phyloP scores from a whole-genome alignment of 1,140 invertebrate species.

The Diorhabda elongata region DNA sequence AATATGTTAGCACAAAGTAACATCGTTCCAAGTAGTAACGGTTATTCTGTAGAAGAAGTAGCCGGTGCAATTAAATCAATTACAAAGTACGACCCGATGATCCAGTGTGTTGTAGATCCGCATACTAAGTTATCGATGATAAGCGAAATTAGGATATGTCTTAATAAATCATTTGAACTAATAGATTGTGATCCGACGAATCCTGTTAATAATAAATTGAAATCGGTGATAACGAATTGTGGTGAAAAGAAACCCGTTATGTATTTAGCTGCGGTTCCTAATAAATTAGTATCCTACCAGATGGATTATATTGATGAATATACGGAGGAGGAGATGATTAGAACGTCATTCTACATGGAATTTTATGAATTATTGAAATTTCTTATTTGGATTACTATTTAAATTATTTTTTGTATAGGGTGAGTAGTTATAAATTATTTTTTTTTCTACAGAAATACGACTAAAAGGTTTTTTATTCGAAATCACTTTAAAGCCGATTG shows the following conservation, averaged over 20 bases:
- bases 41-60: conserved; percentile 55
- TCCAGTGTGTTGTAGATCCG: conserved; percentile 55
- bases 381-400: conserved; percentile 34
- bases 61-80: conserved; percentile 54
- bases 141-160: conserved; percentile 64
- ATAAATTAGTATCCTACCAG: conserved; percentile 6
- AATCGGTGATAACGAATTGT: conserved; percentile 56
- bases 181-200: conserved; percentile 28
- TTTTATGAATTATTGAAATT: conserved; percentile 32
- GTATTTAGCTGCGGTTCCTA: conserved; percentile 49
- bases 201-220: conserved; percentile 15
- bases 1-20: conserved; percentile 42
- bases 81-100: conserved; percentile 57
- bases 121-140: conserved; percentile 55
- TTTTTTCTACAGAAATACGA: too few relatives aligned
- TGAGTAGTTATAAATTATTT: not conserved
- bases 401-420: conserved; percentile 5
- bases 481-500: too few relatives aligned
- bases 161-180: conserved; percentile 55
- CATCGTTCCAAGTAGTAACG: conserved; percentile 57
- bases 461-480: too few relatives aligned
- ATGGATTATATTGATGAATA: conserved; percentile 13
- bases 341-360: conserved; percentile 22
- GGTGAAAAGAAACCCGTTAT: conserved; percentile 51
- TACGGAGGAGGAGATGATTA: conserved; percentile 19